Evolutionary conservation across 2,113 vertebrate species (phyloP), one percentile per base, ranked within the genome.

Genomic region (Otus sunia): DNA sequence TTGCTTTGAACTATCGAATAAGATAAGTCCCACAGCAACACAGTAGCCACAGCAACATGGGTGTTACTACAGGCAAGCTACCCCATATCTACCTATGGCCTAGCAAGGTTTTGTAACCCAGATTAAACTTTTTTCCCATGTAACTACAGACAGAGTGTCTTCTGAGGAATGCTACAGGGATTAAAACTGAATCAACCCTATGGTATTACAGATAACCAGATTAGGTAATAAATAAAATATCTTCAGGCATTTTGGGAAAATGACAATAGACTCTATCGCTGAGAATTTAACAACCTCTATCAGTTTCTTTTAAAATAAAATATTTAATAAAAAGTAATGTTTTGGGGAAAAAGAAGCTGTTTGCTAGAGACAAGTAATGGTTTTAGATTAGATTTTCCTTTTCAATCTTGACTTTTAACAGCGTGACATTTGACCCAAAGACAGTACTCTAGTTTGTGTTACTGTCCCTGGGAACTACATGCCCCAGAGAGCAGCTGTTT

Each of bases 401-500:
- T 69, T 74, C 64, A 77, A 1, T 78, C 56, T 88, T 45, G 26
- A 36, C 23, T 80, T 86, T 41, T 71, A 88, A 83, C 22, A 74
- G 50, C 15, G 12, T 78, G 52, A 68, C 66, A 87, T 86, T 91
- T 86, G 43, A 34, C 60, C 34, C 43, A 60, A 56, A 94, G 64
- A 71, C 16, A 86, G 52, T 27, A 47, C 27, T 86, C 64, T 50
- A 62, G 64, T 88, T 92, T 69, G 37, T 84, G 17, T 72, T 78
- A 60, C 62, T 60, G 32, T 60, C 43, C 37, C 63, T 79, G 86
- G 47, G 71, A 96, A 83, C 80, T 50, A 62, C 30, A 52, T 72
- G 69, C 89, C 94, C 59, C 85, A 95, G 90, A 90, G 83, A 97
- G 89, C 39, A 94, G 86, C n/a, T 97, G 84, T 94, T 95, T 77